These are phyloP conservation scores for Brachirus orientalis DNA, from an alignment of 2,113 vertebrate genomes.

Conservation along the genomic window DNA sequence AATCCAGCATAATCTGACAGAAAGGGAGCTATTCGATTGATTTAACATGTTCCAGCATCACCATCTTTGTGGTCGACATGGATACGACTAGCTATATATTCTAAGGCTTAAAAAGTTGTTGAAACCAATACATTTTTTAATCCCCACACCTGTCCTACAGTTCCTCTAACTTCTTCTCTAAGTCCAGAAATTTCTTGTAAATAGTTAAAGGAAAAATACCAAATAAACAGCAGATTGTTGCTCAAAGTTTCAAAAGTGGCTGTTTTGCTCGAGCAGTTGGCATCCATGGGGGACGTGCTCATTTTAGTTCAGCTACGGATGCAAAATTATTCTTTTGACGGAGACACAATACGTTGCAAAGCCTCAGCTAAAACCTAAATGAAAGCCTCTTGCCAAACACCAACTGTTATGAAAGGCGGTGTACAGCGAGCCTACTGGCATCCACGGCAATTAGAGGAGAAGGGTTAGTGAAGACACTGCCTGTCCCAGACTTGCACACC, in stretches of 20 bases:
- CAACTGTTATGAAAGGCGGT: conserved; percentile 73
- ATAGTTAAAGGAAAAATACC: conserved; percentile 46
- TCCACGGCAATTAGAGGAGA: conserved; percentile 71
- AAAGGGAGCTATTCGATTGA: conserved; percentile 34
- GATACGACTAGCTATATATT: no score
- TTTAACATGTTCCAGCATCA: conserved; percentile 45
- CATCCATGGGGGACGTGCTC: conserved; percentile 21
- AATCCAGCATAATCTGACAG: conserved; percentile 53
- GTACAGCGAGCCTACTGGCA: conserved; percentile 62
- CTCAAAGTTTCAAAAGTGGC: conserved; percentile 51
- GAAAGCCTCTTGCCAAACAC: conserved; percentile 69
- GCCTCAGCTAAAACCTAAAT: conserved; percentile 70
- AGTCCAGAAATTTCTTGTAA: conserved; percentile 57
- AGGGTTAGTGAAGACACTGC: conserved; percentile 57
- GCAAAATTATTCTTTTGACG: conserved; percentile 61
- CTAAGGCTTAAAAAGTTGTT: no score
- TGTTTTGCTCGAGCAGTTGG: conserved; percentile 56
- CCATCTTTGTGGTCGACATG: no score
- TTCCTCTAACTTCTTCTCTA: conserved; percentile 33
- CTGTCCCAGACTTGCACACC: conserved; percentile 59
- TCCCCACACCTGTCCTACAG: conserved; percentile 53
- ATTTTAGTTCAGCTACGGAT: conserved; percentile 52
- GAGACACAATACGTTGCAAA: conserved; percentile 65
- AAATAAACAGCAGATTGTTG: conserved; percentile 63
- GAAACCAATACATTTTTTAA: conserved; percentile 34